These are phyloP conservation scores for Capitulum mitella DNA, from an alignment of 2,888 invertebrate genomes.

Conservation along the genomic window DNA sequence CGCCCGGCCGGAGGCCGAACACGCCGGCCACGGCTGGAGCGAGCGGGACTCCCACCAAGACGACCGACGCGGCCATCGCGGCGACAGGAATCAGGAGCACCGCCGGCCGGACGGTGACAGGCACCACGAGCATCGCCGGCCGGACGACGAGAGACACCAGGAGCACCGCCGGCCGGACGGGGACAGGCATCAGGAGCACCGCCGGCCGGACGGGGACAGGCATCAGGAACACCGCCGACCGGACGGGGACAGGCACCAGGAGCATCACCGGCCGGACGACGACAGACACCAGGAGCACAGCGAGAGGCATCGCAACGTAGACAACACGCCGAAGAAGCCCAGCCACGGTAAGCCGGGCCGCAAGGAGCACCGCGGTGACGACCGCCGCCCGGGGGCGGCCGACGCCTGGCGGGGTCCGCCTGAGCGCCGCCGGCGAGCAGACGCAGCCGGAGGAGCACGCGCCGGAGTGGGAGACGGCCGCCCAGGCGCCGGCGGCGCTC, in stretches of 20 bases:
- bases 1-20: too few species aligned
- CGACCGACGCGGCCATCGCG: background rate
- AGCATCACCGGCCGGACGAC: background rate
- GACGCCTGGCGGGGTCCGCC: too few species aligned
- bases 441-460: background rate
- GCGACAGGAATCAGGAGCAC: background rate
- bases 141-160: background rate
- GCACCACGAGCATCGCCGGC: background rate
- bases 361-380: background rate
- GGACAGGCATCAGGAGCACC: background rate
- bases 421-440: background rate
- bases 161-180: background rate
- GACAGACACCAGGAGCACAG: background rate
- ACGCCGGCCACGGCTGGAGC: too few species aligned
- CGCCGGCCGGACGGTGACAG: background rate
- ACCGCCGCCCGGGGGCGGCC: background rate
- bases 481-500: slow-evolving; percentile 18
- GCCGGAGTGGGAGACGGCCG: background rate
- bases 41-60: background rate
- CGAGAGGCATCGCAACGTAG: background rate
- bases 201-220: background rate
- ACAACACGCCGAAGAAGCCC: too few species aligned
- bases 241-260: background rate
- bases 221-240: background rate
- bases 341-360: too few species aligned